Evolutionary conservation across 2,797 vertebrate genomes (phyloP).

Genomic region (Siniperca undulata): DNA sequence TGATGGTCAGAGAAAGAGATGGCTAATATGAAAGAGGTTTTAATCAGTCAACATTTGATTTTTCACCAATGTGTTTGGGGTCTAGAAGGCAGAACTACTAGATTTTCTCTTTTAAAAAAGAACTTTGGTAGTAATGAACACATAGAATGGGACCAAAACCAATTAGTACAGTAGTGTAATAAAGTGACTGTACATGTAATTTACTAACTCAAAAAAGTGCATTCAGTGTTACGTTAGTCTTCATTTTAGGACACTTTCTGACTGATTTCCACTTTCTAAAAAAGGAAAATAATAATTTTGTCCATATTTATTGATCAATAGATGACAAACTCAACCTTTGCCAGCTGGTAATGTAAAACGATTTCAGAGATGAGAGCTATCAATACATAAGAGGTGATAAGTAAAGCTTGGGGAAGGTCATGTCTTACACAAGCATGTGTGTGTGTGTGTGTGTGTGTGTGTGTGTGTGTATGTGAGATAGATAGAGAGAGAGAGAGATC

Average conservation of each 20-base stretch:
- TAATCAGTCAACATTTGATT: slow-evolving; percentile 34
- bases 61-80: no score
- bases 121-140: no score
- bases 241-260: neutral
- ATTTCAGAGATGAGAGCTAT: slow-evolving; percentile 18
- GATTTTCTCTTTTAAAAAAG: neutral
- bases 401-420: slow-evolving; percentile 31
- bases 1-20: slow-evolving; percentile 84
- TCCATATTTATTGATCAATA: slow-evolving; percentile 1
- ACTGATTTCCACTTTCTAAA: neutral
- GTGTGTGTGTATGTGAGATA: slow-evolving; percentile 1
- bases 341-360: slow-evolving; percentile 23
- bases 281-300: neutral
- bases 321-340: neutral
- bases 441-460: slow-evolving; percentile 20
- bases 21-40: slow-evolving; percentile 87
- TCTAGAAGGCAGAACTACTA: neutral
- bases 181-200: neutral
- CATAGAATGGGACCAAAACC: no score
- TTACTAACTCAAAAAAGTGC: neutral
- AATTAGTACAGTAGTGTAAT: neutral
- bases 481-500: slow-evolving; percentile 23
- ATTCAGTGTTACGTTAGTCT: neutral
- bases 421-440: slow-evolving; percentile 1
- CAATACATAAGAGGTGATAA: slow-evolving; percentile 21